phyloP scores from a whole-genome alignment of 2,888 invertebrate species.

The Euphydryas editha region DNA sequence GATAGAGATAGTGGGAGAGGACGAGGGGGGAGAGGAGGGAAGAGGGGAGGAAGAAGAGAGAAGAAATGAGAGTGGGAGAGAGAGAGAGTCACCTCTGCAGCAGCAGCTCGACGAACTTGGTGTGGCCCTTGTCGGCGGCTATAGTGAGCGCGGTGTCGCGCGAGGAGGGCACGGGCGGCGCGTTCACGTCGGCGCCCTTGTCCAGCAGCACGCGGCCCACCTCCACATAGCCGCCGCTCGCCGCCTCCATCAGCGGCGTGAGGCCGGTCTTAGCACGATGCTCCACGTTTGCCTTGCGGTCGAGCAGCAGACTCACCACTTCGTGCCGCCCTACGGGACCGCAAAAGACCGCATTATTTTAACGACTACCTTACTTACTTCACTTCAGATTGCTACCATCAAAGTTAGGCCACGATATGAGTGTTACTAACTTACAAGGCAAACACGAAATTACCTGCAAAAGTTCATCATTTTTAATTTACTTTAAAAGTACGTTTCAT shows the following conservation, averaged over 20 bases:
- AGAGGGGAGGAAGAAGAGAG: no score
- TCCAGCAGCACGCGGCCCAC: slow-evolving; percentile 97
- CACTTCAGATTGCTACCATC: slow-evolving; percentile 28
- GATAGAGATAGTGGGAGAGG: no score
- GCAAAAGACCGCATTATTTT: not conserved
- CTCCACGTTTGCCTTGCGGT: slow-evolving; percentile 99
- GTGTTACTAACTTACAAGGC: no score
- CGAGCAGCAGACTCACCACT: slow-evolving; percentile 97
- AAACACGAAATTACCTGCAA: no score
- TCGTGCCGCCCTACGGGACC: slow-evolving; percentile 90
- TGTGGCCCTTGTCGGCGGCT: slow-evolving; percentile 99
- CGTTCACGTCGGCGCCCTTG: slow-evolving; percentile 99
- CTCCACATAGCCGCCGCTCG: slow-evolving; percentile 99
- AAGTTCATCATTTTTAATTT: no score
- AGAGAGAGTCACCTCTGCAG: slow-evolving; percentile 81
- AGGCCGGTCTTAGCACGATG: slow-evolving; percentile 99
- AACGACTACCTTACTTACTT: not conserved
- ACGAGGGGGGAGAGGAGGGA: no score
- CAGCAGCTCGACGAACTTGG: slow-evolving; percentile 94
- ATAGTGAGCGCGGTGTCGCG: slow-evolving; percentile 99
- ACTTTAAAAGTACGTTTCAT: no score
- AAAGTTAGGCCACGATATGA: slow-evolving; percentile 63
- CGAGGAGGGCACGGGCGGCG: slow-evolving; percentile 98
- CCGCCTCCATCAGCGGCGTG: slow-evolving; percentile 99
- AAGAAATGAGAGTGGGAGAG: no score